These are phyloP conservation scores for Butastur rufipennis DNA, from an alignment of 2,113 vertebrate species.

Conservation along the genomic window DNA sequence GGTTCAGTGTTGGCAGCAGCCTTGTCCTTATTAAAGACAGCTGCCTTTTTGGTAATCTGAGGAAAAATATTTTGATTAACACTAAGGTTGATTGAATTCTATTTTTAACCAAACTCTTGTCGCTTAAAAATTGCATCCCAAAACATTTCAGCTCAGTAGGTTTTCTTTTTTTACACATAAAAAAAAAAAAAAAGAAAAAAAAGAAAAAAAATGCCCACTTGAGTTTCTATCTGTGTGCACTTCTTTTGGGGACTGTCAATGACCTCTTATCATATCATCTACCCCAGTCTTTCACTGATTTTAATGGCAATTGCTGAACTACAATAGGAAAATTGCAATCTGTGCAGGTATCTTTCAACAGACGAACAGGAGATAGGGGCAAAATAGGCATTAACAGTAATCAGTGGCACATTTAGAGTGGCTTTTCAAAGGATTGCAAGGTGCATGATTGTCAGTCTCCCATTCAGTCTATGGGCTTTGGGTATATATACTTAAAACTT, in stretches of 20 bases:
- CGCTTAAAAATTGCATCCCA: neutral
- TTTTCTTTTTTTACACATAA: neutral
- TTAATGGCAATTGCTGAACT: neutral
- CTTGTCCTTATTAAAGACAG: neutral
- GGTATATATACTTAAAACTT: neutral
- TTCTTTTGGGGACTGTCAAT: neutral
- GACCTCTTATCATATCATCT: neutral
- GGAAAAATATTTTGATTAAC: neutral
- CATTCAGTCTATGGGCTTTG: neutral
- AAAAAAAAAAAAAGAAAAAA: neutral
- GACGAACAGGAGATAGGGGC: rapidly evolving
- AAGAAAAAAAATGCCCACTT: neutral
- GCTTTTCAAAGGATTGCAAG: neutral
- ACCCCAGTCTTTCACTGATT: neutral
- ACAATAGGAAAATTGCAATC: neutral
- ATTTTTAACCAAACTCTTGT: neutral
- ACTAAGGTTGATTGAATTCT: neutral
- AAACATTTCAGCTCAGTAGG: neutral
- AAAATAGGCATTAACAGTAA: neutral
- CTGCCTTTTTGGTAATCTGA: neutral
- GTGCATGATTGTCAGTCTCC: neutral
- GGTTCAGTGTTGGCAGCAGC: neutral
- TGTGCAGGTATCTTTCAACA: neutral
- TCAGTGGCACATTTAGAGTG: neutral
- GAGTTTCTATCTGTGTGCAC: neutral